phyloP scores from a whole-genome alignment of 2,797 vertebrate species.

The Aldrovandia affinis region DNA sequence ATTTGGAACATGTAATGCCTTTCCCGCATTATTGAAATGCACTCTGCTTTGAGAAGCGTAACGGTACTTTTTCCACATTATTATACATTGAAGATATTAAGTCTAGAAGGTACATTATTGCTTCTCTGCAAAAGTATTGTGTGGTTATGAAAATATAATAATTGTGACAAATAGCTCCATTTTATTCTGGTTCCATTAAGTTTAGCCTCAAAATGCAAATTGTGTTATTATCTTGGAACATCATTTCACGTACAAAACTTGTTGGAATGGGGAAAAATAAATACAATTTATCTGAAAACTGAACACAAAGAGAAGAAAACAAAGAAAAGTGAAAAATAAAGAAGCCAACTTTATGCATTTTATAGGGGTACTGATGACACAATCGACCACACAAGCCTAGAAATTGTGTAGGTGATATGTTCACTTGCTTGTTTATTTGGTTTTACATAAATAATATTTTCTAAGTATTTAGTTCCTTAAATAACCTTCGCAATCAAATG shows the following conservation, averaged over 20 bases:
- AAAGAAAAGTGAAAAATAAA: background rate
- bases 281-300: slow-evolving; percentile 30
- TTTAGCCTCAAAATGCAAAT: slow-evolving; percentile 34
- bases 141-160: slow-evolving; percentile 46
- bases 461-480: background rate
- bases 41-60: slow-evolving; percentile 19
- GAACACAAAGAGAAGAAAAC: background rate
- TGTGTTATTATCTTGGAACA: slow-evolving; percentile 41
- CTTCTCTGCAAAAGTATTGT: slow-evolving; percentile 43
- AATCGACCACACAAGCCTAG: background rate
- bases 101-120: slow-evolving; percentile 49
- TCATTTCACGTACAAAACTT: slow-evolving; percentile 35
- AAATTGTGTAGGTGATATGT: background rate
- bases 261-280: slow-evolving; percentile 17
- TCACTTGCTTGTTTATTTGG: background rate
- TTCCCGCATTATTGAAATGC: slow-evolving; percentile 34
- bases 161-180: slow-evolving; percentile 39
- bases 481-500: background rate
- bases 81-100: slow-evolving; percentile 36
- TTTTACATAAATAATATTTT: slow-evolving; percentile 8
- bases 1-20: slow-evolving; percentile 19
- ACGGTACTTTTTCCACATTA: slow-evolving; percentile 36
- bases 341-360: background rate
- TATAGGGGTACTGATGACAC: background rate
- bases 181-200: slow-evolving; percentile 44